Conservation (phyloP, 2,888 invertebrate species). For the Sceliomorpha sp. region DNA sequence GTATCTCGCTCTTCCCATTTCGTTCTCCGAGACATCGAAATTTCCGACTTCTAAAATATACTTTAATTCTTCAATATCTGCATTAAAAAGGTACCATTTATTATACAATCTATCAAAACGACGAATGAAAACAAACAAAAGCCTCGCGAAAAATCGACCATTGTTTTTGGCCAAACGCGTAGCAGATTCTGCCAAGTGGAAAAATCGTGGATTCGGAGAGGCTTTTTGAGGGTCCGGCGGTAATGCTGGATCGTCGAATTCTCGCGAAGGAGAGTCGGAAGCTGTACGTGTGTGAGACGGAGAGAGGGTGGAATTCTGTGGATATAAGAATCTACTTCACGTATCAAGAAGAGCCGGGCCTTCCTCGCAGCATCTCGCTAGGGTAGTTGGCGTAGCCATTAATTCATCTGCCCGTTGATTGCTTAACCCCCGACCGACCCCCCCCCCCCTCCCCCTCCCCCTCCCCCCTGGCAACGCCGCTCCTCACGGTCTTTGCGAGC, state of each 20-base stretch:
- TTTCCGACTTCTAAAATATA: too few relatives aligned
- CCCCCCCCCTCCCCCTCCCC: too few relatives aligned
- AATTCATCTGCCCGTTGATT: conserved; percentile 77
- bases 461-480: conserved; percentile 39
- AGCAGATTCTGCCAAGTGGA: not conserved
- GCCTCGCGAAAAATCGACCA: not conserved
- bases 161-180: not conserved
- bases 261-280: too few relatives aligned
- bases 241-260: conserved; percentile 35
- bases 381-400: conserved; percentile 76
- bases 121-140: too few relatives aligned
- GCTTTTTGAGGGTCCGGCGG: conserved; percentile 40
- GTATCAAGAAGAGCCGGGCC: conserved; percentile 60
- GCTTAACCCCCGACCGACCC: conserved; percentile 64
- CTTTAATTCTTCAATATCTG: too few relatives aligned
- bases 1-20: too few relatives aligned
- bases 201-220: conserved; percentile 55
- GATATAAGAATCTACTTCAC: conserved; percentile 65
- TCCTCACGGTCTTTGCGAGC: conserved; percentile 34
- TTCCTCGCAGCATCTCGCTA: conserved; percentile 63
- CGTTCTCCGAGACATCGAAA: too few relatives aligned
- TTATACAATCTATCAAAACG: too few relatives aligned
- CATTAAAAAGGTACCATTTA: too few relatives aligned
- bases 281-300: conserved; percentile 15
- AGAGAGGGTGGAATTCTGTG: conserved; percentile 25